phyloP scores from a whole-genome alignment of 2,797 vertebrate species.

The Eulemur coronatus region DNA sequence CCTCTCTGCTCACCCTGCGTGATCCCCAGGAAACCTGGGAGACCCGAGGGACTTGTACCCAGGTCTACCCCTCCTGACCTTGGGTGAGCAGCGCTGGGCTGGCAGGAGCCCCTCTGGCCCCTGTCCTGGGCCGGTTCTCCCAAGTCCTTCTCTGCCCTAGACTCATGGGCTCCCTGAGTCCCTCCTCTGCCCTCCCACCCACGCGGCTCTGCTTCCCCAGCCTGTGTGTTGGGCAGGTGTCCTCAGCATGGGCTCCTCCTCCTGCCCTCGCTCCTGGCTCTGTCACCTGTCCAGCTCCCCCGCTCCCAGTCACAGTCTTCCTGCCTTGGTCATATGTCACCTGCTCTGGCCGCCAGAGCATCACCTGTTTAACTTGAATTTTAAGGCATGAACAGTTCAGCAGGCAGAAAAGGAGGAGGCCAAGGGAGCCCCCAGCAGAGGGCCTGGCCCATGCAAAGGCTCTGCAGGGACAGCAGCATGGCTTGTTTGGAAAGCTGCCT shows the following conservation, averaged over 20 bases:
- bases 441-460: neutral
- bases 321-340: neutral
- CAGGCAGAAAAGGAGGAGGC: neutral
- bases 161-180: neutral
- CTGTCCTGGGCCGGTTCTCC: neutral
- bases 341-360: neutral
- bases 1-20: accelerated
- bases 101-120: neutral
- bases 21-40: neutral
- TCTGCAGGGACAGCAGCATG: accelerated
- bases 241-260: neutral
- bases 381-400: neutral
- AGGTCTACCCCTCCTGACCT: neutral
- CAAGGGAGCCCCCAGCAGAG: neutral
- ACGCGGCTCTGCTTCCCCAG: neutral
- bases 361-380: neutral
- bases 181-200: neutral
- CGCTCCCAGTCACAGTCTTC: neutral
- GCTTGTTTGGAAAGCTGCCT: neutral
- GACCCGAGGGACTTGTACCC: neutral
- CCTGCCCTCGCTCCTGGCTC: neutral
- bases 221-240: neutral
- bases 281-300: neutral
- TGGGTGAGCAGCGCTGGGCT: neutral
- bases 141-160: neutral